These are phyloP conservation scores for Acanthornis magna DNA, from an alignment of 2,797 vertebrate species.

Conservation along the genomic window DNA sequence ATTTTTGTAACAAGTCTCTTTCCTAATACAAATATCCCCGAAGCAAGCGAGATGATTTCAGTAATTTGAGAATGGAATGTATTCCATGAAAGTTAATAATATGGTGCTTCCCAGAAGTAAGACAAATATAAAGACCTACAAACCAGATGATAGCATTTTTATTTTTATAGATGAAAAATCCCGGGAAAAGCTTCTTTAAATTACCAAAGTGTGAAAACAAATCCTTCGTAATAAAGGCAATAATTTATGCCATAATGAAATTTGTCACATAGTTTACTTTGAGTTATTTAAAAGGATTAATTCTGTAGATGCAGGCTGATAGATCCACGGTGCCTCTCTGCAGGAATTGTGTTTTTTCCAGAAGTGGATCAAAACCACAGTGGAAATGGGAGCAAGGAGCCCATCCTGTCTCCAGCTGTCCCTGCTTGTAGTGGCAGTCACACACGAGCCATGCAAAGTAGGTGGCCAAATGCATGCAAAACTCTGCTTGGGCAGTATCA, in stretches of 20 bases:
- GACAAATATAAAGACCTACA: conserved; percentile 37
- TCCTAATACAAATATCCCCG: conserved; percentile 32
- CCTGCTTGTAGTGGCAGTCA: neutral
- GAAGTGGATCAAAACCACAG: neutral
- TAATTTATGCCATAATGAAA: conserved; percentile 28
- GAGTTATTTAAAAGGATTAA: conserved; percentile 33
- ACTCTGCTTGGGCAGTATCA: conserved; percentile 28
- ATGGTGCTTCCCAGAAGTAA: conserved; percentile 50
- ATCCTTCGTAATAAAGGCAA: conserved; percentile 6
- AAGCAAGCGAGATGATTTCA: conserved; percentile 7
- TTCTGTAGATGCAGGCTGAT: neutral
- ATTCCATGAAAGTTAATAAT: conserved; percentile 53
- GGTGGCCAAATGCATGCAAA: conserved; percentile 11
- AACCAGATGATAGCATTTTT: conserved; percentile 5
- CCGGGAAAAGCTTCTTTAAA: conserved; percentile 23
- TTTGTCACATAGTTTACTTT: conserved; percentile 18
- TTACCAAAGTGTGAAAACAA: conserved; percentile 16
- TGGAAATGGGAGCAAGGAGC: neutral
- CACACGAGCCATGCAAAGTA: neutral
- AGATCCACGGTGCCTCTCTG: neutral
- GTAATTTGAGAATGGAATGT: conserved; percentile 16
- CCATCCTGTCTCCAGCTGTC: neutral
- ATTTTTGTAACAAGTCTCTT: conserved; percentile 39
- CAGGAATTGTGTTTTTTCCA: neutral
- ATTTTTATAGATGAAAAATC: conserved; percentile 48